Percentiles rank a stretch among this genome's conserved stretches.
Conservation (phyloP, 2,888 invertebrate species). For the Unio delphinus region DNA sequence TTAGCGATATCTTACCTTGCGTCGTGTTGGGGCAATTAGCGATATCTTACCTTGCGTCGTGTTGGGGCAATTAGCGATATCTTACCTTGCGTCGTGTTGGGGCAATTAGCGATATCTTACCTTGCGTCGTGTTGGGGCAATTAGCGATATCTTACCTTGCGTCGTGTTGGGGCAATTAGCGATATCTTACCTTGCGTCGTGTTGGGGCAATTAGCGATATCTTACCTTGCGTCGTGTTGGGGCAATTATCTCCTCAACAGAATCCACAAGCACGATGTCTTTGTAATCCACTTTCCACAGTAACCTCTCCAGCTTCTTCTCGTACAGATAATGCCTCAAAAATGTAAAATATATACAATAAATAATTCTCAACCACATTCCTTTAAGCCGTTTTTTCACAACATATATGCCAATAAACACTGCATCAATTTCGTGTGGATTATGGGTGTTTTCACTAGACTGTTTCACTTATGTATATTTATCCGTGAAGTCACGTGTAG, state of each 20-base stretch:
- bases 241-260: slow-evolving; percentile 35
- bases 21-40: slow-evolving; percentile 26
- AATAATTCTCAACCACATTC: not conserved
- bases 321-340: slow-evolving; percentile 93
- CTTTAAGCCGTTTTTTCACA: not conserved
- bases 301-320: slow-evolving; percentile 95
- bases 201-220: slow-evolving; percentile 18
- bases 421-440: too few relatives aligned
- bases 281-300: slow-evolving; percentile 96
- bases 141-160: slow-evolving; percentile 33
- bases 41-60: slow-evolving; percentile 27
- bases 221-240: slow-evolving; percentile 27
- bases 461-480: too few relatives aligned
- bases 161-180: slow-evolving; percentile 26
- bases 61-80: slow-evolving; percentile 30
- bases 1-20: too few relatives aligned
- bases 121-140: slow-evolving; percentile 27
- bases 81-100: slow-evolving; percentile 29
- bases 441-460: too few relatives aligned
- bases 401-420: too few relatives aligned
- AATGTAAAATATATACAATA: not conserved
- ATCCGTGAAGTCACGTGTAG: too few relatives aligned
- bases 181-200: slow-evolving; percentile 27
- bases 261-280: slow-evolving; percentile 75
- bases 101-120: slow-evolving; percentile 30